Base-by-base conservation (phyloP, 2,113 vertebrate species). In the Albula goreensis region DNA sequence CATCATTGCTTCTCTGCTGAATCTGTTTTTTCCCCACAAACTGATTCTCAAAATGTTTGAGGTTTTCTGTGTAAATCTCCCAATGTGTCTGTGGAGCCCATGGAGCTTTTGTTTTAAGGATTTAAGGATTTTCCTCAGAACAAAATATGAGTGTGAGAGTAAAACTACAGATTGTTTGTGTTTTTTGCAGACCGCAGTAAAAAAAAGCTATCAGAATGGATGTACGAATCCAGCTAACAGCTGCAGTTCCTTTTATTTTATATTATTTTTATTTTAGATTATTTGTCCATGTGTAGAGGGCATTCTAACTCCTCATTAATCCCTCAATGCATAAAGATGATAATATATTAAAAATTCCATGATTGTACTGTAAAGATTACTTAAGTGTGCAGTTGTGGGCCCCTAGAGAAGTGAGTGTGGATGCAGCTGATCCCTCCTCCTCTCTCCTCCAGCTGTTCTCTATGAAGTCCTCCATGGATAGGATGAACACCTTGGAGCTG, bases 401-500 rank as follows among this genome's bases (percentile, higher is more conserved):
- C 31, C 31, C 31, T 41, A 41, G 31, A 41, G 31, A 1, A 41
- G 31, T 41, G 31, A 41, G 31, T 41, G 31, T 41, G 31, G 31
- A 41, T 41, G 66, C 83, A 22, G 83, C 22, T 78, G 10, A 4
- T 57, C 50, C 70, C 41, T 70, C 41, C 41, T 85, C 50, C 10
- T 52, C 17, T 50, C 12, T 50, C 66, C 78, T 78, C 9, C 89
- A 99, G 98, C 95, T 98, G 93, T 97, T 96, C 51, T 95, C 97
- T 88, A 98, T 81, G 85, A 98, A 98, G 89, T 96, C 97, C 0
- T 96, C 97, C 81, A 88, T 97, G 17, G 98, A 99, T 87, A 94
- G 94, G 91, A 95, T 98, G 96, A 97, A 97, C 0, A 93, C 97
- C 0, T 93, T 97, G 93, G 98, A 99, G 91, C 94, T 99, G 93